These are phyloP conservation scores for Lates japonicus DNA, from an alignment of 2,797 vertebrate genomes.

Conservation along the genomic window DNA sequence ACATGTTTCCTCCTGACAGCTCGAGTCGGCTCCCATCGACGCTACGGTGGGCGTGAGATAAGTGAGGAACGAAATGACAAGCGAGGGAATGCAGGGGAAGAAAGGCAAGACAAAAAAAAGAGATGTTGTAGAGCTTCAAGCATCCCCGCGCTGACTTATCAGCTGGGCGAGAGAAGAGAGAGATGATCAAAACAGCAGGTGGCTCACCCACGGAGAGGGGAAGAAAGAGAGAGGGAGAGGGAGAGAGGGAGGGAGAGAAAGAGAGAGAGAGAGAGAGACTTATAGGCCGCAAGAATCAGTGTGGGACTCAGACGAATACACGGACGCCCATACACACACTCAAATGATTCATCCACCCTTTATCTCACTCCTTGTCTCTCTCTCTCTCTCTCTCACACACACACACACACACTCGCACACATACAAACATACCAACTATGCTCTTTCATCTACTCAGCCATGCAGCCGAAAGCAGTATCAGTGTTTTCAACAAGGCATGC, in stretches of 20 bases:
- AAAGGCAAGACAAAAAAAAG: not conserved
- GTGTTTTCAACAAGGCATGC: constrained; percentile 52
- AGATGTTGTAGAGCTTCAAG: constrained; percentile 46
- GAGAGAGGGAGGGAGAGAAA: constrained; percentile 19
- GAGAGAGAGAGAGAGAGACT: constrained; percentile 9
- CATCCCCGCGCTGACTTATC: constrained; percentile 55
- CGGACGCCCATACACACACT: constrained; percentile 55
- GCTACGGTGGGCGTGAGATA: constrained; percentile 45
- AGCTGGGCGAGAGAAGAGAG: constrained; percentile 57
- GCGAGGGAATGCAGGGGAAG: constrained; percentile 18
- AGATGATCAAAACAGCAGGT: constrained; percentile 80
- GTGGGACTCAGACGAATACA: constrained; percentile 56
- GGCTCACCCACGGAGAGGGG: constrained; percentile 64
- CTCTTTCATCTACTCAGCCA: constrained; percentile 62
- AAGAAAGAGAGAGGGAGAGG: constrained; percentile 25
- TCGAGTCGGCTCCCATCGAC: constrained; percentile 36
- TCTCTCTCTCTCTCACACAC: constrained; percentile 13
- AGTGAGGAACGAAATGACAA: constrained; percentile 43
- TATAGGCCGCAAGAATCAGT: constrained; percentile 51
- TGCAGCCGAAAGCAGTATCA: constrained; percentile 63
- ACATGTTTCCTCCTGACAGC: constrained; percentile 52
- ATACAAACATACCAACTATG: constrained; percentile 28
- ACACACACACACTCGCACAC: constrained; percentile 15
- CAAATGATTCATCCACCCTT: constrained; percentile 59
- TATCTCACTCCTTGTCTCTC: constrained; percentile 10